phyloP scores from a whole-genome alignment of 1,140 invertebrate genomes.

The Ceratosolen solmsi region DNA sequence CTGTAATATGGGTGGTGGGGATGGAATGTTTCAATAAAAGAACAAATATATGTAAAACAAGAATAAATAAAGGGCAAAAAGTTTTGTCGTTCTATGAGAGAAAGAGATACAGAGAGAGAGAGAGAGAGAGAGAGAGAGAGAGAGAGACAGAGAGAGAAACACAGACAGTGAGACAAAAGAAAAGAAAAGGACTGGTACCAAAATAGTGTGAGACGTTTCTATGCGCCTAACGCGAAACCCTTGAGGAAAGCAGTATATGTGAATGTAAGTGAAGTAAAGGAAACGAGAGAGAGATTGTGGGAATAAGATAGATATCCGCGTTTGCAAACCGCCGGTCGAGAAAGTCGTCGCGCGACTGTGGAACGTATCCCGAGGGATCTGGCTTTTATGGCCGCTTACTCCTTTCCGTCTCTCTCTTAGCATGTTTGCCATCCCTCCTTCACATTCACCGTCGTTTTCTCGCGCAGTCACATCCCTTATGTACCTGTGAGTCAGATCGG shows the following conservation, averaged over 20 bases:
- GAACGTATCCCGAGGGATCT: constrained; percentile 54
- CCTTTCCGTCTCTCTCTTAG: not conserved
- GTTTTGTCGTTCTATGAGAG: too few species aligned
- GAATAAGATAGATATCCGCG: not conserved
- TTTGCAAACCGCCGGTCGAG: constrained; percentile 1
- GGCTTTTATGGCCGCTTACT: constrained; percentile 57
- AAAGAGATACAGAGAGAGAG: not conserved
- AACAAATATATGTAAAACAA: too few species aligned
- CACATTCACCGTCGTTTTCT: not conserved
- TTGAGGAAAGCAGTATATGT: not conserved
- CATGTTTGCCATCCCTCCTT: not conserved
- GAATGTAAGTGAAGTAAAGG: not conserved
- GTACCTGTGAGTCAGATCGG: not conserved
- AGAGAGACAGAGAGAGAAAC: not conserved
- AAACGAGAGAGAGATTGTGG: not conserved
- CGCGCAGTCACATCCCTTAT: not conserved
- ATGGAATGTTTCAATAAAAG: too few species aligned
- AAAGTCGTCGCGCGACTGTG: constrained; percentile 59
- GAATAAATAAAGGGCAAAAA: too few species aligned
- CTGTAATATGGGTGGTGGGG: too few species aligned
- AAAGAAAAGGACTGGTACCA: not conserved
- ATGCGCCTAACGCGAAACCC: too few species aligned
- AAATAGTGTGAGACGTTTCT: too few species aligned
- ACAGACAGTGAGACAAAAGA: not conserved
- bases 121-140: not conserved